Conservation (phyloP, 2,113 vertebrate genomes). For the Cyanoliseus patagonus region DNA sequence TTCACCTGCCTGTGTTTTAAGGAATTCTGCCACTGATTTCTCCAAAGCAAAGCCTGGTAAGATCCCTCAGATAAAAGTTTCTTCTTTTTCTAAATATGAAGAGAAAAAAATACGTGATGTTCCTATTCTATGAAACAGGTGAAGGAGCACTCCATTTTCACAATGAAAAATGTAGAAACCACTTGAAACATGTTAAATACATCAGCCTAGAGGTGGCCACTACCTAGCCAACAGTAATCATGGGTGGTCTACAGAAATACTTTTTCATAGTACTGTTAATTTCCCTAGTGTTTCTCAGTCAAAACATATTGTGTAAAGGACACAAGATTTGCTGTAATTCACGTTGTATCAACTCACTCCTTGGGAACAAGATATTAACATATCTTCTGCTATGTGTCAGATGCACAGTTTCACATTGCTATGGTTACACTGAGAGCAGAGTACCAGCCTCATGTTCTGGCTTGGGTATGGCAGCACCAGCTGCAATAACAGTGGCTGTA, state of each 20-base stretch:
- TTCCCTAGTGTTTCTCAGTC: neutral
- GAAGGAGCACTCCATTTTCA: neutral
- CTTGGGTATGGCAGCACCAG: fast-evolving
- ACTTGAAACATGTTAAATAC: neutral
- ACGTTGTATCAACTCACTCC: neutral
- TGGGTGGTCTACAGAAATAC: neutral
- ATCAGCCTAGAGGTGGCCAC: neutral
- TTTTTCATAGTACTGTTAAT: neutral
- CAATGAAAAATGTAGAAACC: neutral
- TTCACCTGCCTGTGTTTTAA: neutral
- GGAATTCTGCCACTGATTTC: neutral
- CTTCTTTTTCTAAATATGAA: neutral
- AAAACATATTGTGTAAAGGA: neutral
- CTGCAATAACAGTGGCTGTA: neutral
- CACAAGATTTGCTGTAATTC: neutral
- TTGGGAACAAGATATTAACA: neutral
- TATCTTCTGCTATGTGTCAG: neutral
- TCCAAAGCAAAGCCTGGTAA: neutral
- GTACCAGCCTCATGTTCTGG: neutral
- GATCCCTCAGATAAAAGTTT: neutral
- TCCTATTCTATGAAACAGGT: neutral
- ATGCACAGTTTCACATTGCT: neutral
- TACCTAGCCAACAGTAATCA: neutral
- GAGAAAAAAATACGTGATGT: neutral
- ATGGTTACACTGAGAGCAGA: neutral